Evolutionary conservation across 1,140 invertebrate genomes (phyloP).

Genomic region (Portunus trituberculatus): DNA sequence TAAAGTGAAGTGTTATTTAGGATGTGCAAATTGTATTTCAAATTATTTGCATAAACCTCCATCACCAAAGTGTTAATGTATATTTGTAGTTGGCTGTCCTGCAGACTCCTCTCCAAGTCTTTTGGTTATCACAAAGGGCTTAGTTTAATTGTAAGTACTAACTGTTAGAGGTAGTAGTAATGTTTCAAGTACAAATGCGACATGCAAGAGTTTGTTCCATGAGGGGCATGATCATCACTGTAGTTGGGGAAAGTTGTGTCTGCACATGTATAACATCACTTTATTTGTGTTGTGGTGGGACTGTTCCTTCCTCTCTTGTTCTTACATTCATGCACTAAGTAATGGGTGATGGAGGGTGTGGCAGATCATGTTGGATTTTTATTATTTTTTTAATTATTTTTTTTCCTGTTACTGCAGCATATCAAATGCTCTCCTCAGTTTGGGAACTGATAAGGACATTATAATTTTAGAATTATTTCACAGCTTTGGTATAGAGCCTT

Average conservation of each 20-base stretch:
- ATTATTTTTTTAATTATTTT: too few species aligned
- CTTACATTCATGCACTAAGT: too few species aligned
- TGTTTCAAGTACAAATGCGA: conserved; percentile 44
- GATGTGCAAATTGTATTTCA: background rate
- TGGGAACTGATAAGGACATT: too few species aligned
- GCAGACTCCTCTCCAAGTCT: conserved; percentile 37
- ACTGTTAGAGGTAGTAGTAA: conserved; percentile 29
- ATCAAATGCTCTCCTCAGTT: too few species aligned
- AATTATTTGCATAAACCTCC: background rate
- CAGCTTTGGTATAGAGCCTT: too few species aligned
- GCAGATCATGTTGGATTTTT: too few species aligned
- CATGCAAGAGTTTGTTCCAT: conserved; percentile 50
- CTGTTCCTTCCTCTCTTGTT: too few species aligned
- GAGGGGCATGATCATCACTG: conserved; percentile 15
- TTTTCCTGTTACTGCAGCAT: too few species aligned
- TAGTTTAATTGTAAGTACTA: conserved; percentile 44
- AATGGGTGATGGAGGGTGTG: too few species aligned
- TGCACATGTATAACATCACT: too few species aligned
- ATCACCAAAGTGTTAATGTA: conserved; percentile 52
- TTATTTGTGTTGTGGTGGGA: too few species aligned
- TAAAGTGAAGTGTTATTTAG: background rate
- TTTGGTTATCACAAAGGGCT: conserved; percentile 58
- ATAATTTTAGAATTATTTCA: too few species aligned
- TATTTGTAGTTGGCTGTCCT: conserved; percentile 32
- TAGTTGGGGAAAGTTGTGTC: background rate